A percentile compares a stretch with the other conserved stretches of the same genome.
Conservation (phyloP, 2,797 vertebrate species). For the Garrulus glandarius region DNA sequence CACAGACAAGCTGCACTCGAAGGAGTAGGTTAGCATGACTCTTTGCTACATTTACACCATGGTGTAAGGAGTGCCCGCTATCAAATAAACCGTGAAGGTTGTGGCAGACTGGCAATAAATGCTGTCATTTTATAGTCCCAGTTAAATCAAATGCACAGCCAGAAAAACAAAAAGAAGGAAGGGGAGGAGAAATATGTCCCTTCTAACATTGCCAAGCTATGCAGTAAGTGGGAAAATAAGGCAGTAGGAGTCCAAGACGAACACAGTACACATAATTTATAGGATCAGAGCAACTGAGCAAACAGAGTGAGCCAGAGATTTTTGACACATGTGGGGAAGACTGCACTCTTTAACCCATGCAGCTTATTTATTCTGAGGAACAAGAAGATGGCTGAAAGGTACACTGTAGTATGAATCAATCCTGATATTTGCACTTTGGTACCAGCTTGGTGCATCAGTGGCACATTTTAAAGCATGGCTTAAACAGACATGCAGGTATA, state of each 20-base stretch:
- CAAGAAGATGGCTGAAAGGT: not conserved
- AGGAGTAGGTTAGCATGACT: not conserved
- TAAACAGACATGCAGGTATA: not conserved
- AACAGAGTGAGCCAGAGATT: not conserved
- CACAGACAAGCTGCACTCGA: not conserved
- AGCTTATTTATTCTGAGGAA: not conserved
- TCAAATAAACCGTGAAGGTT: not conserved
- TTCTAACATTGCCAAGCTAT: not conserved
- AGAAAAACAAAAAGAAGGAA: not conserved
- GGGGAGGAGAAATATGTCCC: not conserved
- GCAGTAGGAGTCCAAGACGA: not conserved
- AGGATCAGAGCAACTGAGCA: not conserved
- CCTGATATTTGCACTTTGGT: not conserved
- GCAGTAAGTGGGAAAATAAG: not conserved
- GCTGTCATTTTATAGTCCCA: not conserved
- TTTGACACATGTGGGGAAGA: not conserved
- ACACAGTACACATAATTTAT: not conserved
- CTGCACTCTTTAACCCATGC: not conserved
- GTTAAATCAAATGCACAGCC: not conserved
- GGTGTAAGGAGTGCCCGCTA: not conserved
- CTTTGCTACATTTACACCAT: not conserved
- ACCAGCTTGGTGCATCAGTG: not conserved
- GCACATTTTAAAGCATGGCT: not conserved
- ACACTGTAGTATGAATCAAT: not conserved
- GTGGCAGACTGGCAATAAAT: not conserved